Conservation (phyloP, 2,888 invertebrate genomes). For the Gibbula magus region DNA sequence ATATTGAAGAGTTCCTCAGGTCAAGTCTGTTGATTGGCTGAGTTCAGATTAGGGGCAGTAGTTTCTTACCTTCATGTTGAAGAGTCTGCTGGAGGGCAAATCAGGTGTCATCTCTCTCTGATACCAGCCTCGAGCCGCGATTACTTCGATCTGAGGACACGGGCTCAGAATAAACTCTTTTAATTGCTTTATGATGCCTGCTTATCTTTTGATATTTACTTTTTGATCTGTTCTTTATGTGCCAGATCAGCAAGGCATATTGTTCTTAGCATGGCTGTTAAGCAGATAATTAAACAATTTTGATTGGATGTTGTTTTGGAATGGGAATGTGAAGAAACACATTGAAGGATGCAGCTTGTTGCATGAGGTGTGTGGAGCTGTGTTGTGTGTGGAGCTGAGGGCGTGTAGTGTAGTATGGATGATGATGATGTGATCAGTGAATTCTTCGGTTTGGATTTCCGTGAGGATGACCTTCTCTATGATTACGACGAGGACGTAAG, state of each 20-base stretch:
- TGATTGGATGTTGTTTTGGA: neutral
- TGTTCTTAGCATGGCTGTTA: neutral
- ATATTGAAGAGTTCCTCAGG: neutral
- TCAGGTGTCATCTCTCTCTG: neutral
- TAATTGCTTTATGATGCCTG: neutral
- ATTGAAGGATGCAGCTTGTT: neutral
- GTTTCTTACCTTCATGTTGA: neutral
- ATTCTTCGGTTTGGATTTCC: neutral
- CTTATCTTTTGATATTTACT: neutral
- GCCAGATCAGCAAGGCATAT: neutral
- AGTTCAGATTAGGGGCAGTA: neutral
- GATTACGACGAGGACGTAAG: neutral
- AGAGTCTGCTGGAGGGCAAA: neutral
- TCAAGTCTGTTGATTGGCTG: too few species aligned
- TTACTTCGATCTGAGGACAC: neutral
- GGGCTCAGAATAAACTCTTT: neutral
- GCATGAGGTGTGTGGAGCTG: neutral
- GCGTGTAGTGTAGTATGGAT: neutral
- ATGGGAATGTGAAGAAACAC: neutral
- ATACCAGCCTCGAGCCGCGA: neutral
- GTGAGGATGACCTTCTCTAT: neutral
- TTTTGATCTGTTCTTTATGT: neutral
- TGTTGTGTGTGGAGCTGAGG: neutral
- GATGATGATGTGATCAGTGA: neutral
- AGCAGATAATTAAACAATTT: neutral